Evolutionary conservation across 1,140 invertebrate genomes (phyloP).

Genomic region (Rhizoglyphus robini): DNA sequence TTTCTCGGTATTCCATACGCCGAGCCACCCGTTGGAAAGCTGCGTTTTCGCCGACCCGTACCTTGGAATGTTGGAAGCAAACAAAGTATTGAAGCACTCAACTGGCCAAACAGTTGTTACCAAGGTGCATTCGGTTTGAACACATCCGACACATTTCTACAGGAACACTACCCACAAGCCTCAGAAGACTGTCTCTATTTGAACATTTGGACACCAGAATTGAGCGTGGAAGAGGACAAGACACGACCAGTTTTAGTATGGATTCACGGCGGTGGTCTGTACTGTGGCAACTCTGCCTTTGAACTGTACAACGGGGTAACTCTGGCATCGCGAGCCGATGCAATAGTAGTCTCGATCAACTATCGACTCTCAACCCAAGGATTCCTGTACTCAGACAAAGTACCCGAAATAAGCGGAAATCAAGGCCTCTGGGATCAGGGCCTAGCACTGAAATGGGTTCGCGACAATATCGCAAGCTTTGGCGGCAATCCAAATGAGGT

Average conservation of each 20-base stretch:
- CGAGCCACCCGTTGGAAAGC: too few species aligned
- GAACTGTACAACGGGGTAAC: conserved; percentile 67
- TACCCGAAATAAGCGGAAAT: conserved; percentile 38
- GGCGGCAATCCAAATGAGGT: conserved; percentile 87
- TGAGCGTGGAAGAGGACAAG: conserved; percentile 58
- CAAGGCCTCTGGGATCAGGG: too few species aligned
- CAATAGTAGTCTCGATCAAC: too few species aligned
- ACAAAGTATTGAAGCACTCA: background rate
- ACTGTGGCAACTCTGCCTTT: conserved; percentile 69
- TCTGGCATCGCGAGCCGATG: conserved; percentile 44
- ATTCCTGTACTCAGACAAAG: conserved; percentile 17
- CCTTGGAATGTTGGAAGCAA: too few species aligned
- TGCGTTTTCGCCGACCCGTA: too few species aligned
- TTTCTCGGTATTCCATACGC: too few species aligned
- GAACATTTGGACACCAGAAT: conserved; percentile 94
- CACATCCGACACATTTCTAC: conserved; percentile 89
- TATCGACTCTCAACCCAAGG: conserved; percentile 2
- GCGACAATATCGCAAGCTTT: conserved; percentile 80
- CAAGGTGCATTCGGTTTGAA: background rate
- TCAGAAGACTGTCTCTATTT: too few species aligned
- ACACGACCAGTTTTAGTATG: too few species aligned
- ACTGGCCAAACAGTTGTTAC: conserved; percentile 49
- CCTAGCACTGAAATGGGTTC: conserved; percentile 46
- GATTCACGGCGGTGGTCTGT: too few species aligned
- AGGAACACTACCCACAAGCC: too few species aligned